Percentiles rank a stretch among this genome's conserved stretches.
Evolutionary conservation across 2,797 vertebrate genomes (phyloP).

Genomic region (Rhynchotus rufescens): DNA sequence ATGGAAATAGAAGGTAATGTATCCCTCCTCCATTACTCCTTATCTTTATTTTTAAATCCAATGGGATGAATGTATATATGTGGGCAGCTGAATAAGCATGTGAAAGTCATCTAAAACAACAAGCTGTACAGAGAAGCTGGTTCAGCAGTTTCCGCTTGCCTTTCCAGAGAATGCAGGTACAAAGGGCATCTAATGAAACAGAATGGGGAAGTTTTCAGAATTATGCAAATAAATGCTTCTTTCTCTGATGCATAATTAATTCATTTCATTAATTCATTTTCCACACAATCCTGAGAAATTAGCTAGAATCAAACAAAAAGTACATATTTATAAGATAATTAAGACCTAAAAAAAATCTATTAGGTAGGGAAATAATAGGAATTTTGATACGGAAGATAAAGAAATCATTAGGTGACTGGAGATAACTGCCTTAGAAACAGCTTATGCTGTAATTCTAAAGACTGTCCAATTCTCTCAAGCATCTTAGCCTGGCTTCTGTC

Average conservation of each 20-base stretch:
- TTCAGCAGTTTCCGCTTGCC: background rate
- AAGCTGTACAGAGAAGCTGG: background rate
- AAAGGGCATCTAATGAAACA: background rate
- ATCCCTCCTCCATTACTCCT: background rate
- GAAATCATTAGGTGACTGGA: background rate
- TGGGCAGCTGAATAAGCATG: background rate
- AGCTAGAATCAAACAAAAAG: background rate
- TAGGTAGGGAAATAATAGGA: background rate
- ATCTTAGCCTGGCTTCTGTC: background rate
- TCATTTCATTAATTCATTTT: background rate
- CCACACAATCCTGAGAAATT: background rate
- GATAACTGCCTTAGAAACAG: background rate
- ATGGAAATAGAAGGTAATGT: background rate
- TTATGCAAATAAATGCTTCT: background rate
- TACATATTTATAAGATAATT: background rate
- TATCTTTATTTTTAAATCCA: background rate
- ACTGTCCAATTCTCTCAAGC: background rate
- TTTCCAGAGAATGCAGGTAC: background rate
- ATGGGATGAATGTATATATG: background rate
- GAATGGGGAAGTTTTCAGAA: background rate
- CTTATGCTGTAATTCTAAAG: background rate
- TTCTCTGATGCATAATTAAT: background rate
- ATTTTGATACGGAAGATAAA: background rate
- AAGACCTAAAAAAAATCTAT: background rate
- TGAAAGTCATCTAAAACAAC: background rate